phyloP scores from a whole-genome alignment of 2,113 vertebrate species.

The Stigmatopora nigra region DNA sequence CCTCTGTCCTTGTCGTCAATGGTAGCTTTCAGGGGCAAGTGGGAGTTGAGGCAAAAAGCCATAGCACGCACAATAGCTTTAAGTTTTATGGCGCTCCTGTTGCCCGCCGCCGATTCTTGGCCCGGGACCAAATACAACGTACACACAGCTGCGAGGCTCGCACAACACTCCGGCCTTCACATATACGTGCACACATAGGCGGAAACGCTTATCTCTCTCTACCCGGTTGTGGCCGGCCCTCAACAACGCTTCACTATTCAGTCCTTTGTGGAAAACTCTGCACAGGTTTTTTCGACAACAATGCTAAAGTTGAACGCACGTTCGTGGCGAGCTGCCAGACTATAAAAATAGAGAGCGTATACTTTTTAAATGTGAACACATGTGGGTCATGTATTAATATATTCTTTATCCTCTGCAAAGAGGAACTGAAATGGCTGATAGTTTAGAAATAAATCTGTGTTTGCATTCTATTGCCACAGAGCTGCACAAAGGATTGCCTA shows the following conservation, averaged over 20 bases:
- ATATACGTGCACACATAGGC: conserved; percentile 26
- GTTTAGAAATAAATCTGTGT: too few species aligned
- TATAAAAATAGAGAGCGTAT: not conserved
- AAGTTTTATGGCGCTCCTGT: conserved; percentile 57
- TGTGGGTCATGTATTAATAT: too few species aligned
- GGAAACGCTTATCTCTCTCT: conserved; percentile 37
- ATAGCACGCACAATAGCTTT: conserved; percentile 58
- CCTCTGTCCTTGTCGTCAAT: conserved; percentile 65
- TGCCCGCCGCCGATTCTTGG: conserved; percentile 50
- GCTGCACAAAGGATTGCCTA: too few species aligned
- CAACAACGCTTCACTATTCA: conserved; percentile 31
- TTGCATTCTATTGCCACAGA: too few species aligned
- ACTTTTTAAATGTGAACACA: not conserved
- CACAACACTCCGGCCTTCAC: conserved; percentile 19
- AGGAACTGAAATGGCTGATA: too few species aligned
- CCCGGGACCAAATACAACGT: conserved; percentile 49
- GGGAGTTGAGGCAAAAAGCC: conserved; percentile 33
- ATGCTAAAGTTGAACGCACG: conserved; percentile 18
- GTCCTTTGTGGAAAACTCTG: conserved; percentile 45
- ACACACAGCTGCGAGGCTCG: conserved; percentile 50
- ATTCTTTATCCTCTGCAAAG: too few species aligned
- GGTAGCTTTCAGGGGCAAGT: conserved; percentile 58
- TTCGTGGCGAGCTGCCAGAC: not conserved
- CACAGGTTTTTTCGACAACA: conserved; percentile 42
- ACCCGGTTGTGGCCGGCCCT: conserved; percentile 15